These are phyloP conservation scores for Eupithecia tripunctaria DNA, from an alignment of 2,888 invertebrate genomes.

Conservation along the genomic window DNA sequence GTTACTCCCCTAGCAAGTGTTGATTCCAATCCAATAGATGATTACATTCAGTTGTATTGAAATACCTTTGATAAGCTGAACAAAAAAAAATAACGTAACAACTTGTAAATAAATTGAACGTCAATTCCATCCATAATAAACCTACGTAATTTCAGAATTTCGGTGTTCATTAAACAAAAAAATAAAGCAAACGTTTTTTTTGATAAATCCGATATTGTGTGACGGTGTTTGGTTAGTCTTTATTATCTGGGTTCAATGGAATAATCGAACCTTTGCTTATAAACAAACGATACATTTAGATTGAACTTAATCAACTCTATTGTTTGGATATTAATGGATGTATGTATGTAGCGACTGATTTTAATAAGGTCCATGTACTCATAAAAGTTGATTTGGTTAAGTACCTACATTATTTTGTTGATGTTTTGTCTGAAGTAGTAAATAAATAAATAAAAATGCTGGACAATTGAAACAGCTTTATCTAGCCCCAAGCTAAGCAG, in stretches of 20 bases:
- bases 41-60: too few species aligned
- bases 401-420: not conserved
- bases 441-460: too few species aligned
- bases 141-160: not conserved
- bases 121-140: not conserved
- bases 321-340: not conserved
- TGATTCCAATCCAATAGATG: too few species aligned
- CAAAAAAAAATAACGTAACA: too few species aligned
- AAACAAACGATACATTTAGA: not conserved
- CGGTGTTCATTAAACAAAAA: not conserved
- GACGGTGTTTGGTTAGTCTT: not conserved
- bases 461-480: too few species aligned
- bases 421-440: not conserved
- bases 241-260: conserved; percentile 8
- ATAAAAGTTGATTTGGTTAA: not conserved
- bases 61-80: too few species aligned
- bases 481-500: too few species aligned
- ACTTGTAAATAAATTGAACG: not conserved
- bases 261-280: not conserved
- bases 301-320: not conserved
- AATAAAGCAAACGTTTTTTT: not conserved
- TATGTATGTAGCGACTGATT: not conserved
- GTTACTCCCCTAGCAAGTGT: too few species aligned
- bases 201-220: not conserved
- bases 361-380: not conserved